Percentiles rank a stretch among this genome's conserved stretches.
Evolutionary conservation across 2,113 vertebrate species (phyloP).

Genomic region (Xiphias gladius): DNA sequence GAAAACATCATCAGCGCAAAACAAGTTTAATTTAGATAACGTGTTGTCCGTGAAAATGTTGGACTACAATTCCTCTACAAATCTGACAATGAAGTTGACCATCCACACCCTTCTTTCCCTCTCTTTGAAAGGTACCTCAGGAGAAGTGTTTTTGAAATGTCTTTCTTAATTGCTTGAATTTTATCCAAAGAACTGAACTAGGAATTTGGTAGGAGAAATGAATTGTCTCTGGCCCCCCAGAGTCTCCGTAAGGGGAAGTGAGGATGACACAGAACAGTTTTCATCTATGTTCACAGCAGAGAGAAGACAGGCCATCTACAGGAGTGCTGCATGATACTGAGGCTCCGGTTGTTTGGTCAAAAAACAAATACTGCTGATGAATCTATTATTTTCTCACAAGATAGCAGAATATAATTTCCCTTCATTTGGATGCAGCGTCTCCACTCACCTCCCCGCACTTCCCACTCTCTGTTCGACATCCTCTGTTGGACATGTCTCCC

Average conservation of each 20-base stretch:
- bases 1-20: slow-evolving; percentile 5
- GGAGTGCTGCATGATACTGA: slow-evolving; percentile 5
- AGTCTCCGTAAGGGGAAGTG: slow-evolving; percentile 40
- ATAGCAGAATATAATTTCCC: slow-evolving; percentile 63
- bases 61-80: slow-evolving; percentile 8
- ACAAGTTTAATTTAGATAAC: not conserved
- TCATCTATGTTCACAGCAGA: slow-evolving; percentile 33
- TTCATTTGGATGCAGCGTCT: slow-evolving; percentile 38
- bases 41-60: not conserved
- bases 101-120: not conserved
- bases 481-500: slow-evolving; percentile 65
- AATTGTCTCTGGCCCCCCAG: slow-evolving; percentile 50
- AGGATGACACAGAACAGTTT: slow-evolving; percentile 30
- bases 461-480: slow-evolving; percentile 53
- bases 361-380: slow-evolving; percentile 8
- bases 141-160: slow-evolving; percentile 23
- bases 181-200: slow-evolving; percentile 39
- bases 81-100: slow-evolving; percentile 15
- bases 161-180: slow-evolving; percentile 40
- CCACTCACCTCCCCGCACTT: slow-evolving; percentile 26
- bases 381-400: slow-evolving; percentile 48
- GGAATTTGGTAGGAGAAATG: slow-evolving; percentile 30
- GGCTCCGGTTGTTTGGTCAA: slow-evolving; percentile 28
- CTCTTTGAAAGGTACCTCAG: slow-evolving; percentile 19
- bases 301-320: slow-evolving; percentile 4